phyloP scores from a whole-genome alignment of 2,113 vertebrate genomes.

The Desmodus rotundus region DNA sequence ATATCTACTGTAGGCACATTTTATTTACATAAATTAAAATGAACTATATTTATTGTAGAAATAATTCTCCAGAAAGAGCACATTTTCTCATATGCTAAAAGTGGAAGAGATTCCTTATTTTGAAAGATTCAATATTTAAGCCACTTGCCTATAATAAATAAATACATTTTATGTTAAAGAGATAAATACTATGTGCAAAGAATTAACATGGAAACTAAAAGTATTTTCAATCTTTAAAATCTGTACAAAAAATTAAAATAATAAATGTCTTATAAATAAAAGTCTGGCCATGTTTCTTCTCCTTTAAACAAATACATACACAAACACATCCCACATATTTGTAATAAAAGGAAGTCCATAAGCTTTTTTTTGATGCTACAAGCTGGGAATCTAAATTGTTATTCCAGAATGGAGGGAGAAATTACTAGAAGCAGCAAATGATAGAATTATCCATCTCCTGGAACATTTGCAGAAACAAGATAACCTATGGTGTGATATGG shows the following conservation, averaged over 20 bases:
- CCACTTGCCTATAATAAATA: slow-evolving; percentile 22
- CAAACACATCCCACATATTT: not conserved
- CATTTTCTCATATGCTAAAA: slow-evolving; percentile 27
- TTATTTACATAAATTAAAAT: slow-evolving; percentile 52
- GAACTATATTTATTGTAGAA: slow-evolving; percentile 25
- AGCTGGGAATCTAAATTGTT: not conserved
- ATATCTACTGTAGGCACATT: not conserved
- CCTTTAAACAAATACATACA: not conserved
- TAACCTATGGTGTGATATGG: not conserved
- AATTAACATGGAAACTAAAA: slow-evolving; percentile 49
- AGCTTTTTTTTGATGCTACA: not conserved
- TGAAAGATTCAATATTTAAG: slow-evolving; percentile 29
- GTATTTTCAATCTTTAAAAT: slow-evolving; percentile 4
- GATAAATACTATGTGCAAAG: slow-evolving; percentile 36
- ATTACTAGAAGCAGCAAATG: not conserved
- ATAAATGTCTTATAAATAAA: not conserved
- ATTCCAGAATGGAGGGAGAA: not conserved
- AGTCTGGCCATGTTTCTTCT: not conserved
- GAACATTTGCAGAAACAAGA: not conserved
- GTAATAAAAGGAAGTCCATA: not conserved
- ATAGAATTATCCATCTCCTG: not conserved
- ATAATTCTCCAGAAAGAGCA: not conserved
- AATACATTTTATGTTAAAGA: slow-evolving; percentile 50
- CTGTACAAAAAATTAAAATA: not conserved
- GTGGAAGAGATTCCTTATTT: slow-evolving; percentile 36